Evolutionary conservation across 1,140 invertebrate species (phyloP).

Genomic region (Meloidogyne exigua): DNA sequence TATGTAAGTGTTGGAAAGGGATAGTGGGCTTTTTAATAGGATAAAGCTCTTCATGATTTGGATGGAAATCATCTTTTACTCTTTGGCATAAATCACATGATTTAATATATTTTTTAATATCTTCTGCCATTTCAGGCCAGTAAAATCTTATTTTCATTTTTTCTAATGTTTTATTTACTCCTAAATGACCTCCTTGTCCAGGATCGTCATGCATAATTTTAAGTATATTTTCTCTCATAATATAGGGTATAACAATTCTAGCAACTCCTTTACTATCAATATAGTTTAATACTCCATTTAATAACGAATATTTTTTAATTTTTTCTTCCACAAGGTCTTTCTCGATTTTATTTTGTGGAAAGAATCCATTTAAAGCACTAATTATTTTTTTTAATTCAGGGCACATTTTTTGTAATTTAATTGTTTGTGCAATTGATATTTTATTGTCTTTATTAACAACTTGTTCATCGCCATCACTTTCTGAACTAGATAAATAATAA

Average conservation of each 20-base stretch:
- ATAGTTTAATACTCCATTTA: neutral
- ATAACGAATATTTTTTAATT: neutral
- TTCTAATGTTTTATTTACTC: neutral
- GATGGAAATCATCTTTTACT: neutral
- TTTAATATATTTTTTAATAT: slow-evolving; percentile 3
- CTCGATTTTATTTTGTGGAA: neutral
- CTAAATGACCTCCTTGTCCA: neutral
- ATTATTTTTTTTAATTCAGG: neutral
- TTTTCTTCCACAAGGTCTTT: neutral
- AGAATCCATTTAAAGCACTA: neutral
- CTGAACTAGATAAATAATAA: neutral
- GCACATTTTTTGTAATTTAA: slow-evolving; percentile 1
- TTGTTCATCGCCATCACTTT: neutral
- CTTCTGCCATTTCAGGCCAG: neutral
- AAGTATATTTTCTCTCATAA: neutral
- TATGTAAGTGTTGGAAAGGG: neutral
- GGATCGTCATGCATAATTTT: neutral
- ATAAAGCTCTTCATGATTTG: neutral
- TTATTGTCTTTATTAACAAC: neutral
- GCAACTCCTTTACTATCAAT: neutral
- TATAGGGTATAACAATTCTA: neutral
- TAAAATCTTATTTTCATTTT: neutral
- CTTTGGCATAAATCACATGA: neutral
- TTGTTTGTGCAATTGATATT: neutral
- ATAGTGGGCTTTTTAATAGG: neutral